These are phyloP conservation scores for Heteropelma amictum DNA, from an alignment of 2,888 invertebrate species.

Conservation along the genomic window DNA sequence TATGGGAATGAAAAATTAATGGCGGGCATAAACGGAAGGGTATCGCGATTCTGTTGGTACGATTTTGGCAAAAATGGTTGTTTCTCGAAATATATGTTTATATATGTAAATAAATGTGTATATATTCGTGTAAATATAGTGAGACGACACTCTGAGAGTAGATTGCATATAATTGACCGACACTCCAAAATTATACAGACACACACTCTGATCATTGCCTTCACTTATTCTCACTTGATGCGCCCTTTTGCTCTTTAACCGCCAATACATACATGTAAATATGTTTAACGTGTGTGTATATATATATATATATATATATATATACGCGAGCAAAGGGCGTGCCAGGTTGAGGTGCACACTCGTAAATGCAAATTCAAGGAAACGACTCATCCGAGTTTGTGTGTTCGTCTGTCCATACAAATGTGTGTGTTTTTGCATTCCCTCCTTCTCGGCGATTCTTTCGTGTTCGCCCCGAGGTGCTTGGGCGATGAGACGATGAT, in stretches of 20 bases:
- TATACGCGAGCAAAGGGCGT: conserved; percentile 13
- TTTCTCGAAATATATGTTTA: not conserved
- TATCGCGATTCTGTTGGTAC: conserved; percentile 15
- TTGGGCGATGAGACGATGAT: conserved; percentile 47
- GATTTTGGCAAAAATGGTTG: conserved; percentile 9
- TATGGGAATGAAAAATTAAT: conserved; percentile 19
- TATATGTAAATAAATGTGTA: not conserved
- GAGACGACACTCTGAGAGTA: conserved; percentile 15
- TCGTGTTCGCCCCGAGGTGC: conserved; percentile 53
- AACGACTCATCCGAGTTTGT: conserved; percentile 45
- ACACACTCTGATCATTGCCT: not conserved
- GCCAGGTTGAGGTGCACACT: conserved; percentile 54
- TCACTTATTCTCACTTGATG: not conserved
- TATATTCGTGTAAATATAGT: not conserved
- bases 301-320: conserved; percentile 3
- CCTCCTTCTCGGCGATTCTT: conserved; percentile 6
- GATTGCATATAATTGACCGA: not conserved
- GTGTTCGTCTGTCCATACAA: conserved; percentile 27
- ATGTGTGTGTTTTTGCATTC: not conserved
- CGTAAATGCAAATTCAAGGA: conserved; percentile 62
- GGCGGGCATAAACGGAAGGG: not conserved
- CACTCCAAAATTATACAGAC: not conserved
- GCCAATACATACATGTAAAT: not conserved
- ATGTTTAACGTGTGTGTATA: not conserved
- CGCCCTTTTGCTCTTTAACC: not conserved